Base-by-base conservation (phyloP, 2,113 vertebrate genomes). In the Muscicapa adusta region DNA sequence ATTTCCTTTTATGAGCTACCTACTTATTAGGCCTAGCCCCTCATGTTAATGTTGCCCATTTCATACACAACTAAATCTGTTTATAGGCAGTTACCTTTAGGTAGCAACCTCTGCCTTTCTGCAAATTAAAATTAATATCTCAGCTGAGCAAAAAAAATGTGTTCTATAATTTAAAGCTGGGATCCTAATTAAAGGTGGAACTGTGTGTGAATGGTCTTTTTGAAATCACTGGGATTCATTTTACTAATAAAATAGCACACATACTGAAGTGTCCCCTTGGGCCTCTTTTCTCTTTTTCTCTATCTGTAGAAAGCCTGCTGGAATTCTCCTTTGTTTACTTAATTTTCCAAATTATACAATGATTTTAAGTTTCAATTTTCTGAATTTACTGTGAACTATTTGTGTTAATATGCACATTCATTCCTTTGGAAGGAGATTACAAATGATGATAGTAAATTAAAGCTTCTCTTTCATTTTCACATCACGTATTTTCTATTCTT, bases 281-380 rank as follows among this genome's bases (percentile, higher is more conserved):
- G 73, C 12, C 14, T 77, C 40, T 45, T 78, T 75, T 84, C 50
- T 67, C 31, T 78, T 91, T n/a, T n/a, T n/a, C n/a, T n/a, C n/a
- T 85, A 38, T 85, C 62, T 91, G 84, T 53, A 94, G 50, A 87
- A 91, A 38, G 70, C 54, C 73, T 85, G 53, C 22, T 78, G 73
- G 45, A 94, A 82, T 82, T 72, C 25, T 68, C 42, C 47, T 70
- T 78, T 63, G 51, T 89, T 93, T 92, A 92, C 31, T 77, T 62
- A 71, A 61, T 87, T 76, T 89, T 92, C 54, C 26, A 34, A 93
- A 82, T 76, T 73, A 88, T 50, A 70, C 62, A 66, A 38, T 48
- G 26, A 82, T 82, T 94, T 88, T 91, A 80, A 80, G 47, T 92
- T 90, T 63, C 79, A 91, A 36, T 90, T 85, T 92, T 94, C 67